These are phyloP conservation scores for Lordiphosa andalusiaca DNA, from an alignment of 2,888 invertebrate genomes.

Conservation along the genomic window DNA sequence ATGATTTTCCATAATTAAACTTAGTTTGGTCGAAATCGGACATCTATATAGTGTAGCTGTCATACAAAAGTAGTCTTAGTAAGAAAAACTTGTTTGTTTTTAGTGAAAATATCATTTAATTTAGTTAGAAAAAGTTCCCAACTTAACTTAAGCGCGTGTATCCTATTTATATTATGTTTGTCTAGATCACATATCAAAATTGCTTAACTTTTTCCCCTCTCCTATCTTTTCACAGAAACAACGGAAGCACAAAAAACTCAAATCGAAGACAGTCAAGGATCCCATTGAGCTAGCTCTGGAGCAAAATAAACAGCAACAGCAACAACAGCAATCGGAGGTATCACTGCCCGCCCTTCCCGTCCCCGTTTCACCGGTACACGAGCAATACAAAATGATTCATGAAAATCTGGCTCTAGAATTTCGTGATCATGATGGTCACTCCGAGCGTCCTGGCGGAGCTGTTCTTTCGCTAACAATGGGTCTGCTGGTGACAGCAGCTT, in stretches of 20 bases:
- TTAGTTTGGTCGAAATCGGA: too few species aligned
- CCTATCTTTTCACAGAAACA: constrained; percentile 52
- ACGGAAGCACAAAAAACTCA: constrained; percentile 75
- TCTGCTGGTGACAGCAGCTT: constrained; percentile 89
- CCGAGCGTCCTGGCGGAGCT: constrained; percentile 89
- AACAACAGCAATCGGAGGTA: constrained; percentile 23
- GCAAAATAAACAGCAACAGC: constrained; percentile 47
- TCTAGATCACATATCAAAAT: too few species aligned
- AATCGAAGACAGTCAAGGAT: constrained; percentile 56
- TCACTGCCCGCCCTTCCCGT: constrained; percentile 41
- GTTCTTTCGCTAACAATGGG: constrained; percentile 89
- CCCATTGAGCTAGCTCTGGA: constrained; percentile 66
- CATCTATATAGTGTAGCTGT: too few species aligned
- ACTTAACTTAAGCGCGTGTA: too few species aligned
- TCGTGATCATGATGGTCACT: constrained; percentile 84
- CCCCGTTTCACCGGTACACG: constrained; percentile 74
- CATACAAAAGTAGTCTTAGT: too few species aligned
- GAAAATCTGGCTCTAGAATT: constrained; percentile 79
- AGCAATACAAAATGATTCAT: constrained; percentile 79
- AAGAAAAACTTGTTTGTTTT: too few species aligned
- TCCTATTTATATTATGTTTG: too few species aligned
- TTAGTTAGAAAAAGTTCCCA: too few species aligned
- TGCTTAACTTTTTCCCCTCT: too few species aligned
- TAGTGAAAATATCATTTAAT: too few species aligned
- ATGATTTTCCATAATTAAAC: too few species aligned